Evolutionary conservation across 2,113 vertebrate genomes (phyloP).

Genomic region (Bujurquina vittata): DNA sequence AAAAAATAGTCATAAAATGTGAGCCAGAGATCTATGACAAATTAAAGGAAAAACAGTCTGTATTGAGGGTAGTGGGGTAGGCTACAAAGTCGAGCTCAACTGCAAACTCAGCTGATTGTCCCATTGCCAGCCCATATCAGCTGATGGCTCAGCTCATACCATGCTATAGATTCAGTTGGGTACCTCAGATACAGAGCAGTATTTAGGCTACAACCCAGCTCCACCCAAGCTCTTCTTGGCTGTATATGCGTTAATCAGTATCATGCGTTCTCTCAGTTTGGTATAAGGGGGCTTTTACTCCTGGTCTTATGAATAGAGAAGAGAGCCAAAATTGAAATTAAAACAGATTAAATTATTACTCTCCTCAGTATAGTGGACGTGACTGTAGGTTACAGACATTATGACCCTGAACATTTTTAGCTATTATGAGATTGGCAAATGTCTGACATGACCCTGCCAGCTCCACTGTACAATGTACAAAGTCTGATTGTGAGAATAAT

Average conservation of each 20-base stretch:
- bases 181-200: no score
- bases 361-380: not conserved
- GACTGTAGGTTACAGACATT: not conserved
- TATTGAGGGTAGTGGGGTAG: not conserved
- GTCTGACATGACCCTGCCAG: not conserved
- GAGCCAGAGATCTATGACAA: not conserved
- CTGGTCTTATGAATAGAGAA: not conserved
- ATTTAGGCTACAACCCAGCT: no score
- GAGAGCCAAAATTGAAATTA: not conserved
- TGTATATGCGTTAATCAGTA: not conserved
- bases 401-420: not conserved
- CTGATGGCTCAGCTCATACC: no score
- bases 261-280: not conserved
- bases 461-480: no score
- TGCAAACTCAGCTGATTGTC: not conserved
- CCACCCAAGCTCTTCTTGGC: not conserved
- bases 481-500: no score
- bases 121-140: not conserved
- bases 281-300: not conserved
- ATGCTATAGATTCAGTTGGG: fast-evolving
- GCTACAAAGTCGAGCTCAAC: not conserved
- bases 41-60: no score
- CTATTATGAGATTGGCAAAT: no score
- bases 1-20: not conserved
- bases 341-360: no score